Evolutionary conservation across 2,888 invertebrate genomes (phyloP).

Genomic region (Hydraecia micacea): DNA sequence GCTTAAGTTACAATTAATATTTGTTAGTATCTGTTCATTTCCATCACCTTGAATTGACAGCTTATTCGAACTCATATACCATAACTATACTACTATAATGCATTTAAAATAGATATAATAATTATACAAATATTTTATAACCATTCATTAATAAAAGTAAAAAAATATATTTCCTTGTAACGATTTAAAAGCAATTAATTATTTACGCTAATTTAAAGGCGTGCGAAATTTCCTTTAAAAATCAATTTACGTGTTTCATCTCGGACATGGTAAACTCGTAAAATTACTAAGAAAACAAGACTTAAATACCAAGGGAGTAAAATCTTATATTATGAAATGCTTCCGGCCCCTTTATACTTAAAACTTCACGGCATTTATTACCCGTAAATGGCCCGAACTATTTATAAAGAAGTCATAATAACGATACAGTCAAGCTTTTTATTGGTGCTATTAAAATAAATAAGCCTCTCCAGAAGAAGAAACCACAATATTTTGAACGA

Average conservation of each 20-base stretch:
- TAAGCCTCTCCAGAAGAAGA: conserved; percentile 1
- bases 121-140: conserved; percentile 21
- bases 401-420: conserved; percentile 38
- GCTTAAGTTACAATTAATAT: background rate
- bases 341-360: conserved; percentile 56
- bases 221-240: conserved; percentile 35
- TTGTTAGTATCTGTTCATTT: background rate
- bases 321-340: conserved; percentile 37
- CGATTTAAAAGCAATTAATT: conserved; percentile 42
- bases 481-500: background rate
- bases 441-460: conserved; percentile 30
- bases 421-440: conserved; percentile 22
- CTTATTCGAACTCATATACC: background rate
- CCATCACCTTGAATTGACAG: conserved; percentile 6
- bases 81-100: conserved; percentile 7
- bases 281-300: conserved; percentile 34
- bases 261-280: conserved; percentile 23
- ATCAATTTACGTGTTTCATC: conserved; percentile 24
- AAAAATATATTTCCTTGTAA: conserved; percentile 20
- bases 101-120: conserved; percentile 12
- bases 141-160: conserved; percentile 20
- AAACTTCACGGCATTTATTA: conserved; percentile 9
- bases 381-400: conserved; percentile 30
- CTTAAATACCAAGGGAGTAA: conserved; percentile 66
- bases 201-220: conserved; percentile 25